Evolutionary conservation across 2,113 vertebrate genomes (phyloP), one percentile per base, ranked within the genome.

Genomic region (Colaptes auratus): DNA sequence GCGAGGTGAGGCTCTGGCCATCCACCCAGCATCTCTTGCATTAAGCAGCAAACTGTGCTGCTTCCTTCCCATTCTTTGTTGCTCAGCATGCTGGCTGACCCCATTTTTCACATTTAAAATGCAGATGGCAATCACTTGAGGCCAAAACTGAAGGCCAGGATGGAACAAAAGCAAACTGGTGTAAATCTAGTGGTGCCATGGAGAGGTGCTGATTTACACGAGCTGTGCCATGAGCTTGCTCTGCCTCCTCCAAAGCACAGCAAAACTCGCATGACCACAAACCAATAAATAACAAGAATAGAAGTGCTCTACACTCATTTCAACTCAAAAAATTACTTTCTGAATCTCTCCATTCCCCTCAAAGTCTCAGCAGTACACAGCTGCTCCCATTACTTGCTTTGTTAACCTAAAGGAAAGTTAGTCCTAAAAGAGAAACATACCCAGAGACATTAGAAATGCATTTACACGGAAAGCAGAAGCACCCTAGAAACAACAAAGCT

Each of bases 221-320:
- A 24, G 23, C 71, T 56, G 42, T 27, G 53, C 66, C 12, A 4
- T 42, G 20, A 42, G 31, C 31, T 86, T 1, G 7, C 52, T 86
- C 73, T 69, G 50, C 76, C 42, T 90, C 73, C 88, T 86, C 55
- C 0, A 0, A 66, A 88, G 82, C 7, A 0, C 52, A 67, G 73
- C 42, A 35, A 82, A 72, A 81, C 76, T 83, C 15, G 6, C 0
- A 2, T 61, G 80, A 67, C 82, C 35, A 58, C 67, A 90, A 91
- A 96, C 63, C 60, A 93, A 86, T 88, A 94, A 93, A 81, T 93
- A 96, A 95, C 58, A 59, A 82, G 36, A 90, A 94, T 91, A 90
- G 94, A 91, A 95, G 67, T 82, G 39, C 36, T 79, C 64, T 66
- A 72, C 35, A 70, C 7, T 2, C 44, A 59, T 95, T 77, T 65